Conservation (phyloP, 2,888 invertebrate genomes). For the Trimorus sp. region DNA sequence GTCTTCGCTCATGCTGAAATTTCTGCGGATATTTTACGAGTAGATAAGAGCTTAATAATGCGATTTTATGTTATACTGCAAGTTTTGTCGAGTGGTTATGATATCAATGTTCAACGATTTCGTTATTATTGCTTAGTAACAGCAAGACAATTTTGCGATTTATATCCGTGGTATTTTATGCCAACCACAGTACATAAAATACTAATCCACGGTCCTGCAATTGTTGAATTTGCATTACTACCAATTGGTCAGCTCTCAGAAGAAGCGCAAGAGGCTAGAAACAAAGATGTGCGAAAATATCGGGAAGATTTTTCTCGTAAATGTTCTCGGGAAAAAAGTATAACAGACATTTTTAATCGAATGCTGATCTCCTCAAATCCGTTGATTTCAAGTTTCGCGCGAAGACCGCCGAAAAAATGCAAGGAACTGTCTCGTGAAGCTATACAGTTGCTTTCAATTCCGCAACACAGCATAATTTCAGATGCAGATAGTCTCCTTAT, state of each 20-base stretch:
- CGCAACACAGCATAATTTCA: background rate
- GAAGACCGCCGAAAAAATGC: background rate
- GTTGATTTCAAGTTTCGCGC: background rate
- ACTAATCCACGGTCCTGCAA: constrained; percentile 15
- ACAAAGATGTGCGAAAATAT: constrained; percentile 4
- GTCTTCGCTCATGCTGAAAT: background rate
- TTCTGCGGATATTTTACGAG: constrained; percentile 2
- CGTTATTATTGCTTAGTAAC: constrained; percentile 9
- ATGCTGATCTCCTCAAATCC: constrained; percentile 1
- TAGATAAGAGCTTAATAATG: background rate
- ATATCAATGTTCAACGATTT: constrained; percentile 2
- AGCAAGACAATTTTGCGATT: constrained; percentile 8
- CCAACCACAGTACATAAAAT: constrained; percentile 19
- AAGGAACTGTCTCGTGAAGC: background rate
- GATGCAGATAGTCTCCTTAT: background rate
- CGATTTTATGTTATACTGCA: constrained; percentile 13
- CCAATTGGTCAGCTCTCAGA: constrained; percentile 9
- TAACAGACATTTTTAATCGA: background rate
- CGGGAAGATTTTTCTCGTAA: constrained; percentile 1
- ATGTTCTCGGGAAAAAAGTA: background rate
- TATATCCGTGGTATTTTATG: constrained; percentile 28
- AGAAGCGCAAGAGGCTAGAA: constrained; percentile 3
- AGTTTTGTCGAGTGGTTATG: constrained; percentile 8
- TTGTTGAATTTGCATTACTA: constrained; percentile 12
- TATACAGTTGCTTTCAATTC: background rate